Base-by-base conservation (phyloP, 2,888 invertebrate species). In the Eudasyphora cyanicolor region DNA sequence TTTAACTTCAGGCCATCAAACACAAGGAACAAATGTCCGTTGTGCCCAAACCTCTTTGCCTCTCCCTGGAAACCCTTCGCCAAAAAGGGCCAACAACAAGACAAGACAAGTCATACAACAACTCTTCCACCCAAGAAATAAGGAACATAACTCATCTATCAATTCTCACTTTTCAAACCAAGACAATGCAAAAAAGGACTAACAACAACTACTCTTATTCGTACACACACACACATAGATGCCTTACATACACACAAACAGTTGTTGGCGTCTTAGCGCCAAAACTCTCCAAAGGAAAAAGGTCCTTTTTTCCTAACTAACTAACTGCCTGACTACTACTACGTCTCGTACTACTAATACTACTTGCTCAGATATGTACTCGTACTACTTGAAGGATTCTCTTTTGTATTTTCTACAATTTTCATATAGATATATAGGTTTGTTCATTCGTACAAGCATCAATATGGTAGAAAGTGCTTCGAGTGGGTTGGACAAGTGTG, bases 131-230 rank as follows among this genome's bases (percentile, higher is more conserved):
- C 89, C 76, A 79, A 78, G 75, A 84, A 71, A 49, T 71, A 78
- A 84, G 78, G 84, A 81, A 78, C 89, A 91, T 91, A 91, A 91
- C 91, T 91, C 91, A 91, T 91, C 90, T 90, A 91, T 91, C 91
- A 91, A 91, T 91, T 91, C 91, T 90, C 90, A 90, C 90, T 86
- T 85, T 82, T 78, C 73, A 77, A 74, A 45, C 73, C 69, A 27
- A 64, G 67, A 75, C 76, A 69, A 7, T 32, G 77, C 60, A 82
- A 69, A 49, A 27, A 27, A 8, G 24, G 24, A 24, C 62, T 24
- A 21, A 74, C 21, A 67, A 45, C 64, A 24, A 69, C 69, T 21
- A 12, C 51, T 35, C 51, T 60, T 38, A 57, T n/a, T 10, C 62
- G 62, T 51, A 45, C 38, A 70, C 8, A 80, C 51, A 76, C 29